These are phyloP conservation scores for Drosophila tripunctata DNA, from an alignment of 2,888 invertebrate genomes.

Conservation along the genomic window DNA sequence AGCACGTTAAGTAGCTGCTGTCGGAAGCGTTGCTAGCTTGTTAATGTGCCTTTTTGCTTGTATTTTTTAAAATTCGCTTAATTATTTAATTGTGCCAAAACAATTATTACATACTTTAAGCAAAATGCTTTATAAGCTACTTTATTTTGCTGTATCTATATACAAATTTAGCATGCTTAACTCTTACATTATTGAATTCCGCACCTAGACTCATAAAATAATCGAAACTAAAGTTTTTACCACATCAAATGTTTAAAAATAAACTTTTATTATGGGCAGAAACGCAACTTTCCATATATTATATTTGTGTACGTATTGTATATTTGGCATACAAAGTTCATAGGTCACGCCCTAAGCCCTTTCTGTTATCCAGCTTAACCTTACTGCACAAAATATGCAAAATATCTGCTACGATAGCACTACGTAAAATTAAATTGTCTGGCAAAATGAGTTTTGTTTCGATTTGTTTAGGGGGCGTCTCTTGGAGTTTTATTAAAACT, in stretches of 20 bases:
- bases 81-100: too few species aligned
- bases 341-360: conserved; percentile 28
- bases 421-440: conserved; percentile 16
- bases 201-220: conserved; percentile 16
- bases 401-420: conserved; percentile 12
- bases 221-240: conserved; percentile 24
- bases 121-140: too few species aligned
- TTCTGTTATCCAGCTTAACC: conserved; percentile 13
- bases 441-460: not conserved
- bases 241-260: conserved; percentile 46
- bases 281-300: conserved; percentile 42
- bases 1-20: conserved; percentile 3
- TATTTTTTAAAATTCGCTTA: too few species aligned
- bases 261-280: conserved; percentile 54
- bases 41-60: not conserved
- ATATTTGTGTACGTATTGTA: too few species aligned
- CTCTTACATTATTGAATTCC: not conserved
- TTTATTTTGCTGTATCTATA: too few species aligned
- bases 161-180: too few species aligned
- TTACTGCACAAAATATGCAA: conserved; percentile 54
- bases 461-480: not conserved
- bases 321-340: conserved; percentile 36
- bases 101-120: too few species aligned
- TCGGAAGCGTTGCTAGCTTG: conserved; percentile 2
- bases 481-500: conserved; percentile 39